These are phyloP conservation scores for Ifrita kowaldi DNA, from an alignment of 2,113 vertebrate species.

Conservation along the genomic window DNA sequence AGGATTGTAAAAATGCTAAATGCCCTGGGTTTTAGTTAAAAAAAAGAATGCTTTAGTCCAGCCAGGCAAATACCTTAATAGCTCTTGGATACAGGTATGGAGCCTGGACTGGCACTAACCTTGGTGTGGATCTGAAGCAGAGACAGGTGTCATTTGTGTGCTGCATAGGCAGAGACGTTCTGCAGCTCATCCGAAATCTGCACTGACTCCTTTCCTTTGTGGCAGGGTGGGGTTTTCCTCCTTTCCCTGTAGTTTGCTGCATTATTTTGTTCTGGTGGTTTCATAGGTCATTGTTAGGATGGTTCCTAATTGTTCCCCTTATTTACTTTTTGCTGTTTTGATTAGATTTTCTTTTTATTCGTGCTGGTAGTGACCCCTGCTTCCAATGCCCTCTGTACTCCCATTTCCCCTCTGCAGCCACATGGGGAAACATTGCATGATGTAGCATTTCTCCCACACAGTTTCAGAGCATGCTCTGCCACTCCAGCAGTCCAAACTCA, in stretches of 20 bases:
- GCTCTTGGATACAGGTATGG: background rate
- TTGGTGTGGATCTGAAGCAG: background rate
- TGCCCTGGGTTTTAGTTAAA: background rate
- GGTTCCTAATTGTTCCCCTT: background rate
- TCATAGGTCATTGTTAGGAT: background rate
- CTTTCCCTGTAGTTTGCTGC: background rate
- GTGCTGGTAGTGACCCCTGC: background rate
- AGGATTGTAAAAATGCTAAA: background rate
- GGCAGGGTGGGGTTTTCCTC: background rate
- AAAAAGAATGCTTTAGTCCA: background rate
- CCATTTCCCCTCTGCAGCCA: background rate
- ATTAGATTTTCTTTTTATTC: background rate
- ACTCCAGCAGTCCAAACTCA: background rate
- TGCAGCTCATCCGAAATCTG: background rate
- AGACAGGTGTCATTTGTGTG: background rate
- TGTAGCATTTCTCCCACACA: background rate
- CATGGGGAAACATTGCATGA: background rate
- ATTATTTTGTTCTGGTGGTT: background rate
- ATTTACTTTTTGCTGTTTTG: background rate
- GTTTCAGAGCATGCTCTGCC: conserved; percentile 1
- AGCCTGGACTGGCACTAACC: background rate
- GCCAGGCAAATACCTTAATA: background rate
- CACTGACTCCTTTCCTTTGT: background rate
- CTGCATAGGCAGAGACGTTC: background rate
- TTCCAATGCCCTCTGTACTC: background rate